Base-by-base conservation (phyloP, 2,797 vertebrate species). In the Myiotriccus ornatus region DNA sequence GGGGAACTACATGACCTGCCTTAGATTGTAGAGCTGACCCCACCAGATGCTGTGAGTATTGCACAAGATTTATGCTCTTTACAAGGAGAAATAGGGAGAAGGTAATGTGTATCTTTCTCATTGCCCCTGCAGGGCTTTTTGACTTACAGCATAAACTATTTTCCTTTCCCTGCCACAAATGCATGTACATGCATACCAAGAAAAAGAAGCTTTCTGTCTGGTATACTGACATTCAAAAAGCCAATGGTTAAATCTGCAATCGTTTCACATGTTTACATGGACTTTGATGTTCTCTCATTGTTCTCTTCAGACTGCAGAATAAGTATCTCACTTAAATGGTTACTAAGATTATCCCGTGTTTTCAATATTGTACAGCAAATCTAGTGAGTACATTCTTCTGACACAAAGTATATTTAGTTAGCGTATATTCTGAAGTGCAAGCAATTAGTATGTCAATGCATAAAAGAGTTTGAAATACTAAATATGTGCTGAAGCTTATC, bases 401-500 rank as follows among this genome's bases (percentile, higher is more conserved):
- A 55, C 34, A 49, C 34, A 49, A 89, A 83, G 24, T 60, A 22
- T 80, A 80, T 92, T 92, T 87, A 89, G 60, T 80, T 69, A 80
- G 41, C 78, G 53, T 85, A 46, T 81, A 60, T 69, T 94, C 65
- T 69, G 53, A 91, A 88, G 60, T 70, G 28, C 65, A 65, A 78
- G 65, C 69, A 93, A 93, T 91, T 92, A 91, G 32, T 55, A 24
- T 44, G 77, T 81, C 87, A 90, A 34, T 32, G 76, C 44, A 67
- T 12, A 76, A 62, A 84, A 91, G 78, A 87, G 71, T 87, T 43
- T 91, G 60, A 92, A 94, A 78, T 67, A 65, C 32, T 87, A 71
- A 95, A 78, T 88, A 34, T 4, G 5, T 52, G 30, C 59, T 82
- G 55, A 71, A 90, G 57, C 41, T 89, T 56, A 75, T 68, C 1